Evolutionary conservation across 2,888 invertebrate species (phyloP).

Genomic region (Oscheius sp.): DNA sequence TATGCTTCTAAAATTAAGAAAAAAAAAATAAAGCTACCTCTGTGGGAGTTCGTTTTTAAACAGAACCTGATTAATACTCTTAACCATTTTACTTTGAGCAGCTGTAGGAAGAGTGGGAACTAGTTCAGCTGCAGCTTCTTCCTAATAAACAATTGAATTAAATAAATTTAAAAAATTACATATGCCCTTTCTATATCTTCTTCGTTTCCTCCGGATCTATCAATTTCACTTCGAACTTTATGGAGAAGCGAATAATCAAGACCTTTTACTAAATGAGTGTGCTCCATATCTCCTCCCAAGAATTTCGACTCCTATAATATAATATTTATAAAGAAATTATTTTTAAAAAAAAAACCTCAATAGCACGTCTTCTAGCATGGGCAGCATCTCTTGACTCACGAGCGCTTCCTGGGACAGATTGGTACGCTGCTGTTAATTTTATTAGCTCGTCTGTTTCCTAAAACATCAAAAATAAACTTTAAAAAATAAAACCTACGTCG

Average conservation of each 20-base stretch:
- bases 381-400: conserved; percentile 81
- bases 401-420: conserved; percentile 86
- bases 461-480: conserved; percentile 11
- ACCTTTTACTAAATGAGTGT: conserved; percentile 99
- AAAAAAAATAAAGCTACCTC: conserved; percentile 15
- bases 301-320: conserved; percentile 89
- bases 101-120: conserved; percentile 12
- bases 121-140: conserved; percentile 7
- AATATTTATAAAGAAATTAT: background rate
- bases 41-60: conserved; percentile 68
- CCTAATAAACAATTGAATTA: background rate
- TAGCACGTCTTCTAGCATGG: conserved; percentile 90
- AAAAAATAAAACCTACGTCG: conserved; percentile 39
- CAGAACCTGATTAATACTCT: conserved; percentile 76
- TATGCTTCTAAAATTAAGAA: background rate
- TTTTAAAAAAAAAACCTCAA: too few species aligned
- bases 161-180: conserved; percentile 38
- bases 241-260: conserved; percentile 89
- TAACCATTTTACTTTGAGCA: conserved; percentile 62
- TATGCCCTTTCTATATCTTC: conserved; percentile 79
- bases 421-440: conserved; percentile 79
- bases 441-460: conserved; percentile 31
- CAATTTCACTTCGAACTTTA: conserved; percentile 83
- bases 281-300: conserved; percentile 99
- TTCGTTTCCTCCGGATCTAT: conserved; percentile 74